Base-by-base conservation (phyloP, 2,797 vertebrate genomes). In the Anabacerthia variegaticeps region DNA sequence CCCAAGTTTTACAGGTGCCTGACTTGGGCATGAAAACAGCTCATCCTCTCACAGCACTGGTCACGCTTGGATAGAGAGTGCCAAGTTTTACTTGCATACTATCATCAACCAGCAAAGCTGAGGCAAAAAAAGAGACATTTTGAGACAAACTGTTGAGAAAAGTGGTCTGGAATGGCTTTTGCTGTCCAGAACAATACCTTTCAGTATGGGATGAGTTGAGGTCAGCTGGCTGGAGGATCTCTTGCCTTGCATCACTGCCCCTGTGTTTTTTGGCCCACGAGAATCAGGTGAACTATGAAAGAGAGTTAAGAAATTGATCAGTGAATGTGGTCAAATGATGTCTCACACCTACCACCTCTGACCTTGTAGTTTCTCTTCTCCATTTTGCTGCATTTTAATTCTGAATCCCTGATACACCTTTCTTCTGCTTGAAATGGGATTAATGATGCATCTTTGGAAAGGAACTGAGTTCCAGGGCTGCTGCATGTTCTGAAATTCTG, bases 121-220 rank as follows among this genome's bases (percentile, higher is more conserved):
- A 88, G 34, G 48, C 6, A 1, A 69, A 79, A 34, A 58, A 74
- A 61, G 11, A 61, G 24, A 80, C 5, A 34, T 34, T 93, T 78
- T 19, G 26, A 68, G 48, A 76, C 4, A 72, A 72, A 14, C 51
- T 95, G 17, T 44, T 68, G 59, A 88, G 68, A 63, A 84, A 73
- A 73, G 37, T 59, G 11, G 18, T 54, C 59, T 72, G 48, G 36
- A 91, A 71, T 21, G 12, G 68, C 48, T 26, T 91, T 74, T 69
- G 37, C 23, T 51, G 44, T 41, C n/a, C 72, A 88, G 48, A 61
- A 55, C 20, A 91, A 46, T 98, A 99, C 99, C 99, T 96, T 97
- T 98, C 92, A 99, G 78, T 84, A 98, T 96, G 46, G 98, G 98
- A 96, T 98, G 98, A 32, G 96, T 78, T 76, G 95, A 87, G 14